Conservation (phyloP, 1,140 invertebrate genomes). For the Zaprionus davidi region DNA sequence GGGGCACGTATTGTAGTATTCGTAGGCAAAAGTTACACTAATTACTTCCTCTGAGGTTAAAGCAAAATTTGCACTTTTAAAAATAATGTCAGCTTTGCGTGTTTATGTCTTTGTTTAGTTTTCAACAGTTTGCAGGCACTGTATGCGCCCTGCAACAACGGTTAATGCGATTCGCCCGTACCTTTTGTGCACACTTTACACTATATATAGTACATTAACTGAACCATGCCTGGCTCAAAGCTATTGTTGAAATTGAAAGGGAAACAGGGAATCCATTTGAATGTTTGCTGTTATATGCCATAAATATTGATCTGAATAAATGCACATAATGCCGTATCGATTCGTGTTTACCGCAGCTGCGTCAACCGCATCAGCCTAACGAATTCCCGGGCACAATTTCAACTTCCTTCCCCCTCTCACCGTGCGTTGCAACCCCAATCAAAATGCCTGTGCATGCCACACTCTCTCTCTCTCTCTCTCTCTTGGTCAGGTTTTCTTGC, state of each 20-base stretch:
- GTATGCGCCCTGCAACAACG: constrained; percentile 2
- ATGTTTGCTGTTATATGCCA: not conserved
- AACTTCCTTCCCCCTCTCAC: not conserved
- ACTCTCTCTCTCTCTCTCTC: not conserved
- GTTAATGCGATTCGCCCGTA: not conserved
- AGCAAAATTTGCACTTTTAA: constrained; percentile 84
- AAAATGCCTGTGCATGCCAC: constrained; percentile 63
- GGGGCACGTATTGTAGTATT: constrained; percentile 72
- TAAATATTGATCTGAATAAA: constrained; percentile 5
- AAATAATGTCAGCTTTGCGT: constrained; percentile 84
- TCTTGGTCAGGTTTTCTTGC: constrained; percentile 13
- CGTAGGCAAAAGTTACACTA: constrained; percentile 81
- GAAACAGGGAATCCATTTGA: not conserved
- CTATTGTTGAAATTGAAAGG: not conserved
- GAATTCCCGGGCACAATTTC: constrained; percentile 29
- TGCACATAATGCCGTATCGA: constrained; percentile 2
- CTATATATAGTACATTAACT: not conserved
- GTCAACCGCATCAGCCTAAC: constrained; percentile 28
- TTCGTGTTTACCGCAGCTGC: constrained; percentile 13
- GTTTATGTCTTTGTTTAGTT: constrained; percentile 83
- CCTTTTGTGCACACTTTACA: not conserved
- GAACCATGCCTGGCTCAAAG: not conserved
- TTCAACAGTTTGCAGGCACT: constrained; percentile 49
- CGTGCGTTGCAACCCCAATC: constrained; percentile 19
- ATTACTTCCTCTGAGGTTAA: constrained; percentile 84